Percentiles rank a stretch among this genome's conserved stretches.
phyloP scores from a whole-genome alignment of 2,888 invertebrate genomes.

The Drosophila antonietae region DNA sequence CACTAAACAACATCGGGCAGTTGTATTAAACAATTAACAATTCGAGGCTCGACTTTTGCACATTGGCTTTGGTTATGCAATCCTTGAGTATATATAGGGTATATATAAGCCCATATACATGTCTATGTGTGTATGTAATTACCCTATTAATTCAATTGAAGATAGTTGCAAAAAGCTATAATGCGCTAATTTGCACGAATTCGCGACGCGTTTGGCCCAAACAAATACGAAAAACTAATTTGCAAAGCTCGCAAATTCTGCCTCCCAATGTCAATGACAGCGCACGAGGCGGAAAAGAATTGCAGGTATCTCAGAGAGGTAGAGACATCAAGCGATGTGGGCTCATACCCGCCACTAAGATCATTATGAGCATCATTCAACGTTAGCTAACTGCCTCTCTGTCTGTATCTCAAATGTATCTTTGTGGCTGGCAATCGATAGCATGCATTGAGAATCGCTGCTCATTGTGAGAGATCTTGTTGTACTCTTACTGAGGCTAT shows the following conservation, averaged over 20 bases:
- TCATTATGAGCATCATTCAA: slow-evolving; percentile 22
- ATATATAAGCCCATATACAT: background rate
- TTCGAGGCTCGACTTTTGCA: slow-evolving; percentile 6
- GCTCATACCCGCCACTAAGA: background rate
- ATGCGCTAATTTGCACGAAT: slow-evolving; percentile 40
- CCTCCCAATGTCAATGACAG: slow-evolving; percentile 74
- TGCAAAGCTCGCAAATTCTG: slow-evolving; percentile 48
- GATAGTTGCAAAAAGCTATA: slow-evolving; percentile 19
- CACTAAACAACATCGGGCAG: slow-evolving; percentile 11
- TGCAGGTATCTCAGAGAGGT: slow-evolving; percentile 22
- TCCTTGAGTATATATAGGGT: slow-evolving; percentile 5
- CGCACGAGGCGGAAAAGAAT: slow-evolving; percentile 34
- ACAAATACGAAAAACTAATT: slow-evolving; percentile 66
- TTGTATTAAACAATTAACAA: slow-evolving; percentile 10
- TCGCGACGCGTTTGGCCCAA: slow-evolving; percentile 61
- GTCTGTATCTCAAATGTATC: slow-evolving; percentile 21
- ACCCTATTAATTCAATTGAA: slow-evolving; percentile 47
- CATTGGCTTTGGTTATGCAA: slow-evolving; percentile 14
- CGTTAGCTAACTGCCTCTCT: slow-evolving; percentile 6
- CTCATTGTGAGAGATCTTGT: slow-evolving; percentile 33
- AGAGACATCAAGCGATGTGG: background rate
- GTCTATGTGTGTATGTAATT: slow-evolving; percentile 21
- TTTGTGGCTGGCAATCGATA: slow-evolving; percentile 69
- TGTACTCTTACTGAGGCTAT: slow-evolving; percentile 4
- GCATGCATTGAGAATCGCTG: slow-evolving; percentile 56